Percentiles rank a stretch among this genome's conserved stretches.
Conservation (phyloP, 2,888 invertebrate species). For the Ceraclea dissimilis region DNA sequence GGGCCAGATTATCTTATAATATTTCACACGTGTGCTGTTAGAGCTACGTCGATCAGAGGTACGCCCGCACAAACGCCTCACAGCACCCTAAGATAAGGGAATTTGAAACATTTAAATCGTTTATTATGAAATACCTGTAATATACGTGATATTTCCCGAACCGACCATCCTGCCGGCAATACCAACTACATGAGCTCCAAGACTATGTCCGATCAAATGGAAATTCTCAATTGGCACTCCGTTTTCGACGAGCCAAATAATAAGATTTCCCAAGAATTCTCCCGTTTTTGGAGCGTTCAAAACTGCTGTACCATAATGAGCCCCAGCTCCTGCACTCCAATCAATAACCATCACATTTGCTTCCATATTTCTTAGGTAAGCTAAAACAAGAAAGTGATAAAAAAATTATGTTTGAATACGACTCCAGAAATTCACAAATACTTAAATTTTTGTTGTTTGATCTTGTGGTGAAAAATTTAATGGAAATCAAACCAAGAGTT, state of each 20-base stretch:
- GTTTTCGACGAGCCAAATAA: constrained; percentile 17
- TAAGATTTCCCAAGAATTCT: constrained; percentile 7
- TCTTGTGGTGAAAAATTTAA: no score
- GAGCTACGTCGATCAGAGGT: no score
- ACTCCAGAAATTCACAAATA: no score
- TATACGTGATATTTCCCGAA: constrained; percentile 5
- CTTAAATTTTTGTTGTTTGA: no score
- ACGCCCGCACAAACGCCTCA: no score
- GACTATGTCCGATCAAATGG: constrained; percentile 15
- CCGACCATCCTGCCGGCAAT: constrained; percentile 1
- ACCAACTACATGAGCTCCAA: constrained; percentile 13
- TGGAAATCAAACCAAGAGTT: no score
- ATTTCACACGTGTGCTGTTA: no score
- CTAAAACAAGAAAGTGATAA: constrained; percentile 10
- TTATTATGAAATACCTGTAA: constrained; percentile 8
- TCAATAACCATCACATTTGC: constrained; percentile 20
- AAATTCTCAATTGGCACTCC: constrained; percentile 7
- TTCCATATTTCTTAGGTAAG: constrained; percentile 14
- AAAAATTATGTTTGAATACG: no score
- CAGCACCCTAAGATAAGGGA: no score
- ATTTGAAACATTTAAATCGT: no score
- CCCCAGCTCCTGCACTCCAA: constrained; percentile 19
- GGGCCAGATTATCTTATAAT: no score
- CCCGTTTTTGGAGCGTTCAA: constrained; percentile 11
- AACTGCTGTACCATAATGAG: constrained; percentile 16